Conservation (phyloP, 2,113 vertebrate genomes). For the Lates calcarifer region DNA sequence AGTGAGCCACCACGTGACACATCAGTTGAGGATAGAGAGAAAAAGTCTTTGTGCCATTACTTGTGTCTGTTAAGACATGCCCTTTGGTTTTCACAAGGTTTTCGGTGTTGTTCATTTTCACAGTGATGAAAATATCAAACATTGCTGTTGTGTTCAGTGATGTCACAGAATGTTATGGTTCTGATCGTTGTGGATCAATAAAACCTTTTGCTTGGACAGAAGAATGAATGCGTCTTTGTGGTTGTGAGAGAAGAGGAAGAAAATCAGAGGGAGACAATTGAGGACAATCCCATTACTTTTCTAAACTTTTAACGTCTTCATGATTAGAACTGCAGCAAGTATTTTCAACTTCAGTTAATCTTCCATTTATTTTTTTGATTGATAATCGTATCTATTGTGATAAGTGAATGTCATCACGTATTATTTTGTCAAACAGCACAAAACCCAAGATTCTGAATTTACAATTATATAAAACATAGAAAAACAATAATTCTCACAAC, state of each 20-base stretch:
- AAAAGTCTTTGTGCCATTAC: constrained; percentile 67
- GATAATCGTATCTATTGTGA: too few relatives aligned
- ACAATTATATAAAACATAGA: too few relatives aligned
- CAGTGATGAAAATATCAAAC: constrained; percentile 72
- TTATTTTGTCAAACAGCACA: too few relatives aligned
- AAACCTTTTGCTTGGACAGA: constrained; percentile 77
- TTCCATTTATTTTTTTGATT: too few relatives aligned
- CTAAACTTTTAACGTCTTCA: neutral
- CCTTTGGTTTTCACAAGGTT: constrained; percentile 46
- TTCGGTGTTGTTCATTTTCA: constrained; percentile 72
- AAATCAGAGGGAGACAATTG: too few relatives aligned
- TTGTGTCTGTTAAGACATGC: constrained; percentile 52
- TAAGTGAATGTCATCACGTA: too few relatives aligned
- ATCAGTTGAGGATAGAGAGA: constrained; percentile 34
- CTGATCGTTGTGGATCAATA: constrained; percentile 82
- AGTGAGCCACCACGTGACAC: constrained; percentile 59
- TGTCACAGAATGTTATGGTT: constrained; percentile 78
- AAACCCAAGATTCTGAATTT: too few relatives aligned
- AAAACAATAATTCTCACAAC: too few relatives aligned
- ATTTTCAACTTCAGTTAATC: too few relatives aligned
- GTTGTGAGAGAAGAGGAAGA: neutral
- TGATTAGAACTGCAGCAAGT: neutral
- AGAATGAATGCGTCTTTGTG: neutral
- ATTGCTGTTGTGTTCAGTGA: constrained; percentile 79
- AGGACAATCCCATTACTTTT: neutral